Conservation (phyloP, 2,113 vertebrate species). For the Picathartes gymnocephalus region DNA sequence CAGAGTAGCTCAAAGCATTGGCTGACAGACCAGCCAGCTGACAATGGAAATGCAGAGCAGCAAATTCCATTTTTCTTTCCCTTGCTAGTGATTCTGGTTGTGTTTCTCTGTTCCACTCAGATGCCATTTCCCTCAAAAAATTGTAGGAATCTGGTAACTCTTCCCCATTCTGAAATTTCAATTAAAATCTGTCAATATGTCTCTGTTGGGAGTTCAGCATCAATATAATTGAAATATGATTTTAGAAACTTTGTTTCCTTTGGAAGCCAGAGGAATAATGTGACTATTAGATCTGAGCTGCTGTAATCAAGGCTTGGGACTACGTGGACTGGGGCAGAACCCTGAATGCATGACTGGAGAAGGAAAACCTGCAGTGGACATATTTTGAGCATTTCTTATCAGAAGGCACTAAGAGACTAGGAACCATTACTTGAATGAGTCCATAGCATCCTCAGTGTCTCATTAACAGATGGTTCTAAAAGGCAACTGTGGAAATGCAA, state of each 20-base stretch:
- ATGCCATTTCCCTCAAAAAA: not conserved
- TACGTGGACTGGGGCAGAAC: not conserved
- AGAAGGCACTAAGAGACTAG: not conserved
- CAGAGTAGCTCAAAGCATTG: not conserved
- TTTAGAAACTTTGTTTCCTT: not conserved
- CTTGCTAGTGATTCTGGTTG: not conserved
- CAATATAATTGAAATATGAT: not conserved
- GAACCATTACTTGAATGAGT: not conserved
- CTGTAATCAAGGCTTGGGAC: not conserved
- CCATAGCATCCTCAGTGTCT: not conserved
- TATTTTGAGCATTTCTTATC: not conserved
- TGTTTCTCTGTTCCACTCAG: not conserved
- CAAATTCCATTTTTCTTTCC: not conserved
- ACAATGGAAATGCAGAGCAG: not conserved
- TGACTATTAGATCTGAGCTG: not conserved
- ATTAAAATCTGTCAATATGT: not conserved
- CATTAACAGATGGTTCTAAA: slow-evolving; percentile 59
- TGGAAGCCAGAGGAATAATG: not conserved
- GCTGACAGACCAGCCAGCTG: not conserved
- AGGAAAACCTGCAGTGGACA: not conserved
- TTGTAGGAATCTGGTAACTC: not conserved
- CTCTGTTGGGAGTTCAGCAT: not conserved
- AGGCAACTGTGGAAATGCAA: slow-evolving; percentile 27
- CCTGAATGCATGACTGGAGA: not conserved
- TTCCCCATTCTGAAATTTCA: not conserved